phyloP scores from a whole-genome alignment of 2,113 vertebrate genomes.

The Takifugu flavidus region DNA sequence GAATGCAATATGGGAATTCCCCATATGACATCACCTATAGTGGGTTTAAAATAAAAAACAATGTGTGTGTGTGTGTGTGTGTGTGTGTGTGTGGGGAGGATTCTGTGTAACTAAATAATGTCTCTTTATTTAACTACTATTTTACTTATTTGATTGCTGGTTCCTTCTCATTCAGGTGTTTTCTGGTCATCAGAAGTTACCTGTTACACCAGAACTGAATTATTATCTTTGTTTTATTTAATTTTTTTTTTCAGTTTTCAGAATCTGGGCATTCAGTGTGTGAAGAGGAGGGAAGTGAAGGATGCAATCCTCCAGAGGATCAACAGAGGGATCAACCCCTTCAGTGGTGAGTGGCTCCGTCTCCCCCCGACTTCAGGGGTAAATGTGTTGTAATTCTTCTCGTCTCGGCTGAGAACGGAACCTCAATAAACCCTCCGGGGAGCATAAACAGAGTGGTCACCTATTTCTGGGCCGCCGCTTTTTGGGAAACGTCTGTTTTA shows the following conservation, averaged over 20 bases:
- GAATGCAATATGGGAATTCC: conserved; percentile 81
- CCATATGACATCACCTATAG: conserved; percentile 66
- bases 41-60: conserved; percentile 30
- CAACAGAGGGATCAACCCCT: conserved; percentile 89
- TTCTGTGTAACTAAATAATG: conserved; percentile 31
- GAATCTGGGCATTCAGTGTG: conserved; percentile 97
- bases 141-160: neutral
- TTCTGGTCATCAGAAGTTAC: too few relatives aligned
- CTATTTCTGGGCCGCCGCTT: too few relatives aligned
- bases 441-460: too few relatives aligned
- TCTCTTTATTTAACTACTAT: neutral
- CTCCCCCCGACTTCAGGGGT: neutral
- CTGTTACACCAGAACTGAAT: too few relatives aligned
- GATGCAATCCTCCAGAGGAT: conserved; percentile 89
- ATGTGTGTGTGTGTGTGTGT: neutral
- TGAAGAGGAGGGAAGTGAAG: conserved; percentile 92
- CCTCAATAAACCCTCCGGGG: too few relatives aligned
- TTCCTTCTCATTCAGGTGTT: too few relatives aligned
- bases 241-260: conserved; percentile 80
- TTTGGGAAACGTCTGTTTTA: too few relatives aligned
- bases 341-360: conserved; percentile 79
- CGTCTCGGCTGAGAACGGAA: neutral
- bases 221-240: neutral
- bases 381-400: neutral
- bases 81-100: neutral